Base-by-base conservation (phyloP, 2,888 invertebrate species). In the Micoletzkya japonica region DNA sequence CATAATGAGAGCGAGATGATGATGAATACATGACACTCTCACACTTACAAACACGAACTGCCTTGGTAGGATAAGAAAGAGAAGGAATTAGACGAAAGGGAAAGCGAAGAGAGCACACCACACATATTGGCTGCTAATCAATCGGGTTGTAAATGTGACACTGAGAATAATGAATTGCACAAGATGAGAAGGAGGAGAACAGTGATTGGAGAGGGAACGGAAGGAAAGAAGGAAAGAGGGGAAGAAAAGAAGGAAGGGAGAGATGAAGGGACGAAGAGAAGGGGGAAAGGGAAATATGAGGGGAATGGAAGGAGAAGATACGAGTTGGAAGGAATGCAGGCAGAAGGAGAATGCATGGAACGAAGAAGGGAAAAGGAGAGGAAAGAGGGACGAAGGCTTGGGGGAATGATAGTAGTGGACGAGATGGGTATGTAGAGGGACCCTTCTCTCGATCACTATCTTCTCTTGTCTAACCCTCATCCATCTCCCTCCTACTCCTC, bases 211-310 rank as follows among this genome's bases (percentile, higher is more conserved):
- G 52, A 50, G 2, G 26, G 52, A 26, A 34, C 30, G 37, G 52
- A 30, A 54, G 4, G 64, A 54, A 26, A 26, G 34, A 58, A 32
- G 60, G 39, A 60, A 37, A 57, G 57, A 54, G 26, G 44, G 57
- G 28, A 32, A 20, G 32, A 26, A 7, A 37, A 39, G 32, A n/a
- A 32, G 59, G 37, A 32, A 57, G 56, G 44, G 67, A 36, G 57
- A 56, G 66, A 44, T 30, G 34, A 44, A 54, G 60, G 14, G 28
- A 39, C 24, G 59, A 50, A 32, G 44, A 50, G 52, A 26, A 52
- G 39, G 50, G 39, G n/a, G 37, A 54, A 39, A 20, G 39, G 56
- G 54, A 36, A 67, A 39, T 32, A 71, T 61, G 61, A 26, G 56
- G 66, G 37, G 54, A 28, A 66, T 28, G 58, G 60, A 49, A 66